Percentiles rank a stretch among this genome's conserved stretches.
These are phyloP conservation scores for Menidia beryllina DNA, from an alignment of 2,113 vertebrate species.

Conservation along the genomic window DNA sequence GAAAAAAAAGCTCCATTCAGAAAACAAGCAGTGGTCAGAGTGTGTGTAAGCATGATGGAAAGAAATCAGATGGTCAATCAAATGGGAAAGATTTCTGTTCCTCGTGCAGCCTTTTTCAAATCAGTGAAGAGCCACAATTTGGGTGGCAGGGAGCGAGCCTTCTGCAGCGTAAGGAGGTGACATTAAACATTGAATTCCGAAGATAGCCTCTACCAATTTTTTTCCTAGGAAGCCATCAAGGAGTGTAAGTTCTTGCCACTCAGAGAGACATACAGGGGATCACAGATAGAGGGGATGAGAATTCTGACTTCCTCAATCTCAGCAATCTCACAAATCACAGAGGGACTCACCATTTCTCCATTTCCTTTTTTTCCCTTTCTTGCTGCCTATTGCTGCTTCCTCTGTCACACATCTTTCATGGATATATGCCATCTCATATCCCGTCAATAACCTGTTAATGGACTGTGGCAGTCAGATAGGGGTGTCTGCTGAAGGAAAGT, in stretches of 20 bases:
- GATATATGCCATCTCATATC: constrained; percentile 72
- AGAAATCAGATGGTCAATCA: constrained; percentile 28
- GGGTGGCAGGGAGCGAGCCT: constrained; percentile 33
- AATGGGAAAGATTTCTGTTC: constrained; percentile 15
- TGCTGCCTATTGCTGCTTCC: constrained; percentile 14
- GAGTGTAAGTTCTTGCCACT: constrained; percentile 35
- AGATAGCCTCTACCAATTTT: constrained; percentile 51
- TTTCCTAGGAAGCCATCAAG: constrained; percentile 39
- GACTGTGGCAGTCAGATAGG: constrained; percentile 67
- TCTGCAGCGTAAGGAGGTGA: constrained; percentile 47
- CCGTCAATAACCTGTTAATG: constrained; percentile 80
- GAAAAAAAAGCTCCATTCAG: constrained; percentile 32
- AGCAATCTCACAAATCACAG: constrained; percentile 60
- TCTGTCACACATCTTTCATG: constrained; percentile 43
- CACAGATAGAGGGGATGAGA: constrained; percentile 48
- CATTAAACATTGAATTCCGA: constrained; percentile 55
- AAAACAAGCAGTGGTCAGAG: constrained; percentile 29
- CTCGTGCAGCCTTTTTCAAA: constrained; percentile 17
- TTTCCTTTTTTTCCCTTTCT: constrained; percentile 23
- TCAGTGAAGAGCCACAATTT: constrained; percentile 30
- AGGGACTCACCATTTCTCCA: constrained; percentile 14
- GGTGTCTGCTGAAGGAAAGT: constrained; percentile 55
- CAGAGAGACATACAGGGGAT: constrained; percentile 52
- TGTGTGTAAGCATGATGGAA: constrained; percentile 18
- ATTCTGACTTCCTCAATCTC: constrained; percentile 56